These are phyloP conservation scores for Rhodinocichla rosea DNA, from an alignment of 2,113 vertebrate genomes.

Conservation along the genomic window DNA sequence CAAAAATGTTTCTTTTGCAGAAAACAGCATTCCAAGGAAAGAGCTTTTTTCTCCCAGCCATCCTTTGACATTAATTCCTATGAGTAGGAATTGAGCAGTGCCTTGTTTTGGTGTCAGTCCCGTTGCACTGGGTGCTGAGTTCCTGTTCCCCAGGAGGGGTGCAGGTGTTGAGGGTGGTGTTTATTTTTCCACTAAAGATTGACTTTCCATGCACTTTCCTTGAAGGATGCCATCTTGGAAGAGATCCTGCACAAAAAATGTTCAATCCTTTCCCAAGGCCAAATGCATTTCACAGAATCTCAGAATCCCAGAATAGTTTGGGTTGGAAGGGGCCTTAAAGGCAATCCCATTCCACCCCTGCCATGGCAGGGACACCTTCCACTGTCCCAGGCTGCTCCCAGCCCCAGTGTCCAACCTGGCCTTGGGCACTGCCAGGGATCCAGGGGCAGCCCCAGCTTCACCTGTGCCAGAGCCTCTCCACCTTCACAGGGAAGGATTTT, in stretches of 20 bases:
- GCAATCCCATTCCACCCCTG: rapidly evolving
- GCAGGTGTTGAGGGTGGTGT: not conserved
- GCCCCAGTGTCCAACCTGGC: no score
- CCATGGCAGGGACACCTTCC: not conserved
- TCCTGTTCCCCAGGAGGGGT: not conserved
- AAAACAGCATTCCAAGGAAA: not conserved
- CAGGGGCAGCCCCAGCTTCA: no score
- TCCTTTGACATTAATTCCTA: not conserved
- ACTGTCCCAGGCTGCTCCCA: not conserved
- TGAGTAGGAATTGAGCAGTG: not conserved
- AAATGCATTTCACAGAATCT: not conserved
- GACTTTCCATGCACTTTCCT: no score
- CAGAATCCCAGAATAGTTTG: rapidly evolving
- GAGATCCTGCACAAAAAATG: not conserved
- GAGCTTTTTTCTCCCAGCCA: not conserved
- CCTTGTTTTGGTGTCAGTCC: not conserved
- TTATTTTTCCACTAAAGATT: not conserved
- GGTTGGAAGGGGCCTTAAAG: rapidly evolving
- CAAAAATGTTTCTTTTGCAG: not conserved
- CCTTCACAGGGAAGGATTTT: no score
- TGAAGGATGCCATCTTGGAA: not conserved
- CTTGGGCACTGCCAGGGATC: no score
- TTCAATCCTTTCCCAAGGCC: not conserved
- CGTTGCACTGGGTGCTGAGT: not conserved
- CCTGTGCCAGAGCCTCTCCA: no score